Base-by-base conservation (phyloP, 1,140 invertebrate genomes). In the Drosophila teissieri region DNA sequence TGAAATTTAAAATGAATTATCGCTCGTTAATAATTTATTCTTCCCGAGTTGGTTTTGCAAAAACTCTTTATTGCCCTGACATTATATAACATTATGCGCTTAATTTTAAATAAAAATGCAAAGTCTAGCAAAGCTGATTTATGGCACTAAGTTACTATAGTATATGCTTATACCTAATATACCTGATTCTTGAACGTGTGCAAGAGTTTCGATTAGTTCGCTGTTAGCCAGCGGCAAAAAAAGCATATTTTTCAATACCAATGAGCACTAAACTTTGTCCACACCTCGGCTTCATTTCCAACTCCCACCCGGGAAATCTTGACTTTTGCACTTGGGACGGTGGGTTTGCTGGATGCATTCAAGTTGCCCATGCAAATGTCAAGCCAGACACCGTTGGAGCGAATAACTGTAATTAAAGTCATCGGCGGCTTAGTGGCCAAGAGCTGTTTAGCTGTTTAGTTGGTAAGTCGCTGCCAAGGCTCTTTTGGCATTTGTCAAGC, bases 351-450 rank as follows among this genome's bases (percentile, higher is more conserved):
- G 17, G 44, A 69, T 64, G 17, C n/a, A 46, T 19, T 17, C 45
- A 31, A 65, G 10, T 14, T 34, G 61, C 78, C 73, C 63, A 81
- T 85, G 80, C 80, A 81, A 85, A 85, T 85, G 82, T 74, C 81
- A 86, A 60, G 37, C 48, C 36, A 56, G 46, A 80, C 73, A 73
- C 69, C 54, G 67, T 85, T 83, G 60, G 65, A 52, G 64, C 77
- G 78, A 75, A 81, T 88, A 85, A 85, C 74, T 88, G 82, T 85
- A 88, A 88, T 85, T 85, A 85, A 85, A 82, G 82, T 40, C 46
- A 55, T 34, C 49, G 54, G n/a, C 42, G 17, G 31, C 56, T 77
- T 37, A 69, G 11, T 44, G 53, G 56, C 46, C 60, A 75, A 57
- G 60, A 75, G 57, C 34, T 51, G 58, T 39, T 37, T 49, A 40